These are phyloP conservation scores for Takifugu ocellatus DNA, from an alignment of 2,797 vertebrate genomes.

Conservation along the genomic window DNA sequence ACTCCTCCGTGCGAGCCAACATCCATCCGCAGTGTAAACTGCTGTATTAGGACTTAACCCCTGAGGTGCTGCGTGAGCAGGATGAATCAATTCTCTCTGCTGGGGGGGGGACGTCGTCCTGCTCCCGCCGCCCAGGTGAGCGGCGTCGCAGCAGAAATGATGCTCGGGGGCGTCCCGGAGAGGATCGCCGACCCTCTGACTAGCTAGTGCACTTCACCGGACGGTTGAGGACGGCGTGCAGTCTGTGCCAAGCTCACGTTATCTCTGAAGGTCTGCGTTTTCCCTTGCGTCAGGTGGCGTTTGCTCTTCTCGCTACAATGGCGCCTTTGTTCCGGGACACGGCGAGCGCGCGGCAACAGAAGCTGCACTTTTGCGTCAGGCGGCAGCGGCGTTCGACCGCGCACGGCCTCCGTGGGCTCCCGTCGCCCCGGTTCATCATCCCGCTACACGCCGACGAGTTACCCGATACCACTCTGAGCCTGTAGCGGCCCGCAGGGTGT, in stretches of 20 bases:
- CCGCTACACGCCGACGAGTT: constrained; percentile 21
- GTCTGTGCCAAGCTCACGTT: constrained; percentile 17
- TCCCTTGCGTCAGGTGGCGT: not conserved
- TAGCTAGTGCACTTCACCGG: too few species aligned
- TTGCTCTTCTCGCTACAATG: constrained; percentile 10
- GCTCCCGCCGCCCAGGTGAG: constrained; percentile 45
- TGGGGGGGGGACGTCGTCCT: constrained; percentile 19
- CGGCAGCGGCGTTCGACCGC: constrained; percentile 8
- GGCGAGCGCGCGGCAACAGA: not conserved
- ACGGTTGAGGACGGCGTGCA: constrained; percentile 7
- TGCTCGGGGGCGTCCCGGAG: constrained; percentile 12
- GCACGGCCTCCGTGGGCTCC: not conserved
- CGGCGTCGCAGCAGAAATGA: constrained; percentile 62
- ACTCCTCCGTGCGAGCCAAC: constrained; percentile 74
- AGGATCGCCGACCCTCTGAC: constrained; percentile 16
- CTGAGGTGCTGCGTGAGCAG: constrained; percentile 33
- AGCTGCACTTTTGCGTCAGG: constrained; percentile 4
- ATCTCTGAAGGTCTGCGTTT: constrained; percentile 4
- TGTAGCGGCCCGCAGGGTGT: not conserved
- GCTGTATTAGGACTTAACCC: constrained; percentile 80
- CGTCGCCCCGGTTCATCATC: constrained; percentile 3
- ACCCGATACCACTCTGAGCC: constrained; percentile 25
- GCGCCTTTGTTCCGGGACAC: constrained; percentile 12
- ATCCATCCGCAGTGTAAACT: constrained; percentile 81
- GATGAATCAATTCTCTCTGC: constrained; percentile 37